These are phyloP conservation scores for Paelopatides confundens DNA, from an alignment of 53 echinoderm and acorn worm species.

Conservation along the genomic window DNA sequence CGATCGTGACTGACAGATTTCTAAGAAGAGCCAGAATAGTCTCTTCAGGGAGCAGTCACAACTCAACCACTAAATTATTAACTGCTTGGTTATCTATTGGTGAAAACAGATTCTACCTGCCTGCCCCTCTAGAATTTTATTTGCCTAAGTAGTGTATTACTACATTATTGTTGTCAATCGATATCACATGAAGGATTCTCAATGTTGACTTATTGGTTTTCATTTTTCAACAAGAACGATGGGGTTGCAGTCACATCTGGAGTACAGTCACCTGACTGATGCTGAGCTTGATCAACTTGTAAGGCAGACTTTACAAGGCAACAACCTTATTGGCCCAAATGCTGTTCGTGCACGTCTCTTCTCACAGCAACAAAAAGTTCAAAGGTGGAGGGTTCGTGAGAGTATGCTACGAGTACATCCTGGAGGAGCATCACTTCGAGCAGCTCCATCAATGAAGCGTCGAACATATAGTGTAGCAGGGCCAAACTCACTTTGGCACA, in stretches of 20 bases:
- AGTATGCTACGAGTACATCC: neutral
- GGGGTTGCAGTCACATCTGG: neutral
- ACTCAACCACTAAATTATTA: too few relatives aligned
- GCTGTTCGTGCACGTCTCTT: neutral
- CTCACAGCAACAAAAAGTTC: neutral
- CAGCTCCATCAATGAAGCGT: neutral
- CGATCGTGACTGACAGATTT: too few relatives aligned
- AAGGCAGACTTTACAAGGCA: neutral
- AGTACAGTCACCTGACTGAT: neutral
- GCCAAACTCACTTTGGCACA: neutral
- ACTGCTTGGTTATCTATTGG: too few relatives aligned
- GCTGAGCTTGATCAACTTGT: neutral
- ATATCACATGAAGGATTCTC: too few relatives aligned
- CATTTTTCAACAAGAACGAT: neutral
- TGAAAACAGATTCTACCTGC: too few relatives aligned
- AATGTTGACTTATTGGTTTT: too few relatives aligned
- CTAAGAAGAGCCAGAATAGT: too few relatives aligned
- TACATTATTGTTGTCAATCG: too few relatives aligned
- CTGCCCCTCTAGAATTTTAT: too few relatives aligned
- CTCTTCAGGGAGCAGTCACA: too few relatives aligned
- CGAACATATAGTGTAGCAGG: neutral
- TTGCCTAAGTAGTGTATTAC: too few relatives aligned
- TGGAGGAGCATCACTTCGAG: neutral
- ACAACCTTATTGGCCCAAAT: neutral
- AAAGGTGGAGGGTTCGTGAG: neutral